Evolutionary conservation across 2,888 invertebrate genomes (phyloP), one percentile per base, ranked within the genome.

Genomic region (Ophioninae sp.): DNA sequence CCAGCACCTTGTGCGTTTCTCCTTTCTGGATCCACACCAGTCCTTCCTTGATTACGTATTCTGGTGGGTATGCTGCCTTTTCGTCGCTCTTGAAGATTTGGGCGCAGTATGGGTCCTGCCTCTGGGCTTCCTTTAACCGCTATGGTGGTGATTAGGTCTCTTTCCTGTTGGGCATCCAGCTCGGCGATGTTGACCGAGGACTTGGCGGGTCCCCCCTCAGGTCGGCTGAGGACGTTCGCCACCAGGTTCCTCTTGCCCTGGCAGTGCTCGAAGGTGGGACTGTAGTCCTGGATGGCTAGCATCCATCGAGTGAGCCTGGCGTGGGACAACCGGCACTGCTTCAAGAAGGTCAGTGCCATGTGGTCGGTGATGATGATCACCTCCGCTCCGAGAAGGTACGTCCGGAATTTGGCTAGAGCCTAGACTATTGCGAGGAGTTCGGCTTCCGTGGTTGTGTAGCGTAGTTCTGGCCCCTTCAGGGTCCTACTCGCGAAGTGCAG

Each of bases 401-500:
- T 72, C 13, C 77, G 6, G 13, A 74, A 82, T 56, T 82, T 82
- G 0, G 13, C 13, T 2, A 79, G 20, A 0, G 77, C 56, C 57
- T 62, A 76, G 0, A 79, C 76, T 0, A 82, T 77, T 0, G 79
- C 84, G 0, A 82, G 6, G 0, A 73, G 8, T 17, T 84, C 82
- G 10, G 76, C 77, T 20, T 82, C 84, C 0, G 81, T 84, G 0
- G 79, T 79, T 0, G 50, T 70, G n/a, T 78, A 81, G 2, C 70
- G 21, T 0, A 79, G 3, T 10, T 84, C 79, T 0, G 70, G 20
- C 3, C 76, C 76, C 39, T 72, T 74, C 6, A 79, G 41, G 0
- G 78, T 81, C 10, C 86, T 78, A 65, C 89, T 89, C 7, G 83
- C 85, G 72, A 89, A 89, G 0, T 85, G 83, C 6, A 88, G 83